A percentile compares a stretch with the other conserved stretches of the same genome.
phyloP scores from a whole-genome alignment of 2,113 vertebrate genomes.

The Pollimyrus isidori region DNA sequence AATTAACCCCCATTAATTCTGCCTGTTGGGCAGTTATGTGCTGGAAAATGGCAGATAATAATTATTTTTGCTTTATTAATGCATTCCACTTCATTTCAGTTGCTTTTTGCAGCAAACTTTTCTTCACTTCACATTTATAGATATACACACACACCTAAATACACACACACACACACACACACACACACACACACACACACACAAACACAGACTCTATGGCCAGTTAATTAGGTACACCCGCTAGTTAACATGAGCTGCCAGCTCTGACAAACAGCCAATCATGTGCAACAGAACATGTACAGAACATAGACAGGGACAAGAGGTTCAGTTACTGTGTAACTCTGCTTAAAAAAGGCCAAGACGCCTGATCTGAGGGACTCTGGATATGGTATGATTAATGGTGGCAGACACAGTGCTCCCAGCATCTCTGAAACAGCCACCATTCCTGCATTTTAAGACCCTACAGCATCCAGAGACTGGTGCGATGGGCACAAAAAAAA shows the following conservation, averaged over 20 bases:
- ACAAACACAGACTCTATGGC: neutral
- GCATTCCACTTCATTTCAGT: neutral
- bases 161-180: neutral
- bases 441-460: neutral
- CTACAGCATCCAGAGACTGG: neutral
- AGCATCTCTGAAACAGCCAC: neutral
- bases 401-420: neutral
- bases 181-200: neutral
- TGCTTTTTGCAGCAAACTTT: neutral
- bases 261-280: neutral
- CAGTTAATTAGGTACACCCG: neutral
- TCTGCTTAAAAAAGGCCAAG: neutral
- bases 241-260: neutral
- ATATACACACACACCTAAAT: neutral
- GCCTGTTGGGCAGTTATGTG: neutral
- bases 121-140: neutral
- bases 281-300: neutral
- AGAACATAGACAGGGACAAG: neutral
- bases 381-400: neutral
- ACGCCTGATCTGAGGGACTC: neutral
- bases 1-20: slow-evolving; percentile 4
- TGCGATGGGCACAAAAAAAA: neutral
- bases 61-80: slow-evolving; percentile 1
- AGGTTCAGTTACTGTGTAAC: neutral
- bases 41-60: neutral